A percentile compares a stretch with the other conserved stretches of the same genome.
These are phyloP conservation scores for Morpho deidamia DNA, from an alignment of 2,888 invertebrate species.

Conservation along the genomic window DNA sequence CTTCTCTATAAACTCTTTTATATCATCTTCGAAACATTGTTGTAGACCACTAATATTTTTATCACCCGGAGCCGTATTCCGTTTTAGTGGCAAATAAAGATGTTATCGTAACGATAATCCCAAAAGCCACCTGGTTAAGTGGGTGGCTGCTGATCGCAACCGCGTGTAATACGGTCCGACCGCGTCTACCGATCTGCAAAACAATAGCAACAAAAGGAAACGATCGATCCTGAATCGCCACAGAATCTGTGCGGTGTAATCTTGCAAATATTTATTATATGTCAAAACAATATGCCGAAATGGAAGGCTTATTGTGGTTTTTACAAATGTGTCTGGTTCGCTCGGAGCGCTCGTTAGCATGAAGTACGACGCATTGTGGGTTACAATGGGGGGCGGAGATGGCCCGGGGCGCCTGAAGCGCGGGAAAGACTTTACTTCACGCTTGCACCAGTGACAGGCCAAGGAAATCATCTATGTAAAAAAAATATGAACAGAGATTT, in stretches of 20 bases:
- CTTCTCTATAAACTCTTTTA: too few relatives aligned
- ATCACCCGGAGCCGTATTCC: slow-evolving; percentile 14
- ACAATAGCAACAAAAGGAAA: slow-evolving; percentile 41
- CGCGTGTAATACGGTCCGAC: slow-evolving; percentile 65
- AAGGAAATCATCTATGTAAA: slow-evolving; percentile 15
- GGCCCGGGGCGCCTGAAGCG: slow-evolving; percentile 53
- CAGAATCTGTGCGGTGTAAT: slow-evolving; percentile 65
- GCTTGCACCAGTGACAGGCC: slow-evolving; percentile 59
- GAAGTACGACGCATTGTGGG: slow-evolving; percentile 72
- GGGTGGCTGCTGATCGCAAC: slow-evolving; percentile 56
- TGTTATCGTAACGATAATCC: slow-evolving; percentile 26
- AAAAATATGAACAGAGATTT: slow-evolving; percentile 1
- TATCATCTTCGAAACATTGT: background rate
- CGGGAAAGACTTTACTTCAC: slow-evolving; percentile 45
- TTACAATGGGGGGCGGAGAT: slow-evolving; percentile 68
- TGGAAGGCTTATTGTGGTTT: slow-evolving; percentile 73
- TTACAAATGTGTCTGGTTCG: slow-evolving; percentile 75
- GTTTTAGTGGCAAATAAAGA: slow-evolving; percentile 26
- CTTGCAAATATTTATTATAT: slow-evolving; percentile 77
- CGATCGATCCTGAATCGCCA: slow-evolving; percentile 57
- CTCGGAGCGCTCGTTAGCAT: slow-evolving; percentile 75
- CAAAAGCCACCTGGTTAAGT: slow-evolving; percentile 40
- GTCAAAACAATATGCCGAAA: slow-evolving; percentile 79
- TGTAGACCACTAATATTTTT: slow-evolving; percentile 6
- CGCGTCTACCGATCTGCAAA: slow-evolving; percentile 35